Percentiles rank a stretch among this genome's conserved stretches.
These are phyloP conservation scores for Cottoperca gobio DNA, from an alignment of 2,797 vertebrate species.

Conservation along the genomic window DNA sequence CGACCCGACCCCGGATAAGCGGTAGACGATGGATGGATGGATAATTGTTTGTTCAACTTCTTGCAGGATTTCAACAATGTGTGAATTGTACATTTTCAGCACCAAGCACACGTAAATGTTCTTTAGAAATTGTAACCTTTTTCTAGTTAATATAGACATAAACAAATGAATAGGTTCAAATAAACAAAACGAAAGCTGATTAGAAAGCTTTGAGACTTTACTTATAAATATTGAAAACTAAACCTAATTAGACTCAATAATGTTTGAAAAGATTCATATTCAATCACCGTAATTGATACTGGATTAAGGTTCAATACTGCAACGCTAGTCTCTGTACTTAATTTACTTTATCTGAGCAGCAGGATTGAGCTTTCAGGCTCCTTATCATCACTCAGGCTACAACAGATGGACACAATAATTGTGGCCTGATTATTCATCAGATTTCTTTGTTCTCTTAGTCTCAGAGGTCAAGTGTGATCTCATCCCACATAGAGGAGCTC, in stretches of 20 bases:
- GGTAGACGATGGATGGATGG: no score
- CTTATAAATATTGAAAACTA: background rate
- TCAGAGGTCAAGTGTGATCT: conserved; percentile 58
- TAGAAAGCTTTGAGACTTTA: background rate
- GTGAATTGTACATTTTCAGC: background rate
- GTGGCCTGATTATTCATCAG: conserved; percentile 42
- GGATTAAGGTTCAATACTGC: background rate
- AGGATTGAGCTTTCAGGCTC: conserved; percentile 11
- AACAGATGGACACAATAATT: conserved; percentile 37
- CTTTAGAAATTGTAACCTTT: background rate
- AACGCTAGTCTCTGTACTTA: background rate
- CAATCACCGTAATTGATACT: background rate
- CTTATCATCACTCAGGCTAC: conserved; percentile 25
- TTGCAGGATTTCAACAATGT: background rate
- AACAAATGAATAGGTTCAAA: no score
- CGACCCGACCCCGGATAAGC: no score
- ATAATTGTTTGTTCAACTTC: no score
- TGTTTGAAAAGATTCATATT: background rate
- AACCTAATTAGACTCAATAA: background rate
- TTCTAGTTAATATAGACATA: background rate
- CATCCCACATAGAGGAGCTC: conserved; percentile 31
- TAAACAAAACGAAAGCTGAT: conserved; percentile 1
- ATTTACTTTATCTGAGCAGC: conserved; percentile 33
- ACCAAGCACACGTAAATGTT: background rate
- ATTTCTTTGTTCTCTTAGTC: conserved; percentile 53